Evolutionary conservation across 92 coral and sea anemone genomes (phyloP).

Genomic region (Virgularia gustaviana): DNA sequence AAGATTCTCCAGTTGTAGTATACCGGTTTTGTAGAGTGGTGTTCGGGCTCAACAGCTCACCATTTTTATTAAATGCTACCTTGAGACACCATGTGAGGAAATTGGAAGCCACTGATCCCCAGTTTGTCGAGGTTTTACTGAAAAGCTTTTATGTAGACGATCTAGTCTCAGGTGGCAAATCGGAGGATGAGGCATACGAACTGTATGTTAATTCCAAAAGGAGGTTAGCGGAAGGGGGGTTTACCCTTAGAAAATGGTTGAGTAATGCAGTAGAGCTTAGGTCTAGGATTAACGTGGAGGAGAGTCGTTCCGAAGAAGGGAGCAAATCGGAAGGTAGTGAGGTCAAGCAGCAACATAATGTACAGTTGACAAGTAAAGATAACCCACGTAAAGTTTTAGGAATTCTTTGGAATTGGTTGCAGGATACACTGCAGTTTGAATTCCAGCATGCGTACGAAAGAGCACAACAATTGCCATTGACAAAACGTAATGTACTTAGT

Average conservation of each 20-base stretch:
- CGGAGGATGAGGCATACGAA: not conserved
- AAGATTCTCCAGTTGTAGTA: conserved; percentile 1
- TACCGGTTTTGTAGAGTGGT: conserved; percentile 49
- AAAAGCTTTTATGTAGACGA: conserved; percentile 48
- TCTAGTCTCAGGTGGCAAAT: conserved; percentile 26
- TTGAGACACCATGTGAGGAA: conserved; percentile 36
- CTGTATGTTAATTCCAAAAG: conserved; percentile 5
- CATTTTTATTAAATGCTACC: conserved; percentile 53
- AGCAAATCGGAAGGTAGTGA: not conserved
- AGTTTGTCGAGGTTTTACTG: conserved; percentile 40
- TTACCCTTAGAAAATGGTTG: conserved; percentile 8
- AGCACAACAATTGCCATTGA: not conserved
- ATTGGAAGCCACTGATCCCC: conserved; percentile 31
- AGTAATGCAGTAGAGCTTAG: not conserved
- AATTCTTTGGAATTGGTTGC: not conserved
- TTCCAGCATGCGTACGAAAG: not conserved
- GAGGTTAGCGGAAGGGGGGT: conserved; percentile 5
- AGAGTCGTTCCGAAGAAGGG: not conserved
- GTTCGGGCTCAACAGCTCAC: conserved; percentile 35
- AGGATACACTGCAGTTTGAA: not conserved
- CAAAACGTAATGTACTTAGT: conserved; percentile 14
- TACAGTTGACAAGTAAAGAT: not conserved
- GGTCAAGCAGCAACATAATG: not conserved
- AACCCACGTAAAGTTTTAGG: conserved; percentile 28
- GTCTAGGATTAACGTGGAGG: not conserved